phyloP scores from a whole-genome alignment of 2,888 invertebrate species.

The Gymnosoma rotundatum region DNA sequence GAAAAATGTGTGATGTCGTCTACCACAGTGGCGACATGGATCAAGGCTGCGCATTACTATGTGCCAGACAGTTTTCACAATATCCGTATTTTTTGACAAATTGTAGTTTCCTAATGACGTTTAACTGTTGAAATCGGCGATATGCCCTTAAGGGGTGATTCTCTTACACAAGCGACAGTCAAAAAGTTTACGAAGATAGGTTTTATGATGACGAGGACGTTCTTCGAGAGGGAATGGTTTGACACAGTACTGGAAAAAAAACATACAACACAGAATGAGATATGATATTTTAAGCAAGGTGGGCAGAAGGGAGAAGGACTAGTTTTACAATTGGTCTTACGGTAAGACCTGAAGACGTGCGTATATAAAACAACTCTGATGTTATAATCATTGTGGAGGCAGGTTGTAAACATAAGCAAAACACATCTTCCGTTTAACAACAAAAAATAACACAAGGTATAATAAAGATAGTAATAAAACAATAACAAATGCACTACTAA shows the following conservation, averaged over 20 bases:
- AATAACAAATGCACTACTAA: too few relatives aligned
- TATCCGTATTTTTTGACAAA: too few relatives aligned
- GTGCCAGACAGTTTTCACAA: not conserved
- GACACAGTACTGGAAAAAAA: not conserved
- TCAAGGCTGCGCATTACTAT: too few relatives aligned
- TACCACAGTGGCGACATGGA: not conserved
- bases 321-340: constrained; percentile 27
- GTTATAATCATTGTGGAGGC: not conserved
- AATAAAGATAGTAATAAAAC: too few relatives aligned
- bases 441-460: too few relatives aligned
- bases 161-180: not conserved
- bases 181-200: not conserved
- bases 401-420: too few relatives aligned
- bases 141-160: constrained; percentile 9
- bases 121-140: not conserved
- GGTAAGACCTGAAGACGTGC: constrained; percentile 6
- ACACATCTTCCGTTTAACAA: too few relatives aligned
- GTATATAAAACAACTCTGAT: constrained; percentile 5
- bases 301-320: constrained; percentile 1
- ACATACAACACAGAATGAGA: not conserved
- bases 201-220: not conserved
- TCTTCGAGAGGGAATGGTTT: not conserved
- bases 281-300: not conserved
- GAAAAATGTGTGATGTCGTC: not conserved
- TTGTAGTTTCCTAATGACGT: not conserved